Evolutionary conservation across 2,113 vertebrate species (phyloP).

Genomic region (Oreotragus oreotragus): DNA sequence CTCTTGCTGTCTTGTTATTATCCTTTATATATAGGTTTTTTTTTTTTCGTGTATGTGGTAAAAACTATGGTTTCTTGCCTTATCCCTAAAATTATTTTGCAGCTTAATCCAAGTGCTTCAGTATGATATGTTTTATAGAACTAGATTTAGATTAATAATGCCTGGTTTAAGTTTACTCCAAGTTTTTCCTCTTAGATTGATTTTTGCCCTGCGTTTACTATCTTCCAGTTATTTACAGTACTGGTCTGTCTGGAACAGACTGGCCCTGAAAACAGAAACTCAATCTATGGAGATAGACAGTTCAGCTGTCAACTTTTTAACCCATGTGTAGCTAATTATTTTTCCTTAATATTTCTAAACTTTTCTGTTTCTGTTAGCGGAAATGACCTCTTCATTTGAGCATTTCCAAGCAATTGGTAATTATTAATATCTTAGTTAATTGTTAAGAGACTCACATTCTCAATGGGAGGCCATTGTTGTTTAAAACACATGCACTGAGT

Average conservation of each 20-base stretch:
- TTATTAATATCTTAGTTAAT: neutral
- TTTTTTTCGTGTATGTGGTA: neutral
- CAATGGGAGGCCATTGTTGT: neutral
- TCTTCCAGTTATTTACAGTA: neutral
- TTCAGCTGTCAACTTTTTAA: neutral
- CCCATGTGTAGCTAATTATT: neutral
- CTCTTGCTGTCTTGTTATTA: neutral
- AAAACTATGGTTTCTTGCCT: neutral
- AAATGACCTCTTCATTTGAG: neutral
- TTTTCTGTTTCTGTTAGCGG: neutral
- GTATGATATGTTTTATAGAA: neutral
- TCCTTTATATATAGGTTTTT: neutral
- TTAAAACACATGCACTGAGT: neutral
- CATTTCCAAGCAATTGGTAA: neutral
- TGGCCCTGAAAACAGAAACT: neutral
- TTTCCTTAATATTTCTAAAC: neutral
- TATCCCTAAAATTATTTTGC: neutral
- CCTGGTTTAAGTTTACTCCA: neutral
- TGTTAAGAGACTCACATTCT: neutral
- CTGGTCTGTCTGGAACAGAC: neutral
- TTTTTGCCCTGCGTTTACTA: neutral
- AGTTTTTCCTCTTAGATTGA: constrained; percentile 23
- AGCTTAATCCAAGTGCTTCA: neutral
- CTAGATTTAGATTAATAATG: neutral
- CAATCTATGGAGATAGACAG: neutral